Percentiles rank a stretch among this genome's conserved stretches.
Evolutionary conservation across 1,140 invertebrate genomes (phyloP).

Genomic region (Sarcophaga bullata): DNA sequence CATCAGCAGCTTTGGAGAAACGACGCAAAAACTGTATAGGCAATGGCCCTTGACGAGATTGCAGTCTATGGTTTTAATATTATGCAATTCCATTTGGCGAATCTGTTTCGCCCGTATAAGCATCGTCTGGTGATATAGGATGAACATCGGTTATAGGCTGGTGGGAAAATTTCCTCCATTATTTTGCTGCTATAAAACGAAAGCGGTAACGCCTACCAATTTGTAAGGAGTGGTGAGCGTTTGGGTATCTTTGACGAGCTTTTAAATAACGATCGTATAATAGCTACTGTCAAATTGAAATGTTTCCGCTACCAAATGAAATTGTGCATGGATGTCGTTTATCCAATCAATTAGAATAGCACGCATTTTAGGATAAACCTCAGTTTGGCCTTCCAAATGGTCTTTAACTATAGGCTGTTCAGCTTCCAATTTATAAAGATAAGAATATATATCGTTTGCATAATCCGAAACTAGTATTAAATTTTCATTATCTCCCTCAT

Average conservation of each 20-base stretch:
- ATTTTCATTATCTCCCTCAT: slow-evolving; percentile 77
- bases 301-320: slow-evolving; percentile 89
- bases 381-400: slow-evolving; percentile 72
- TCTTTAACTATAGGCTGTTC: slow-evolving; percentile 69
- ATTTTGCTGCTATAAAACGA: slow-evolving; percentile 95
- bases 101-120: slow-evolving; percentile 85
- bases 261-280: slow-evolving; percentile 93
- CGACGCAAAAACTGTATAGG: slow-evolving; percentile 88
- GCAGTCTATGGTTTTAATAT: slow-evolving; percentile 83
- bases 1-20: slow-evolving; percentile 73
- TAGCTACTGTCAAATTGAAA: slow-evolving; percentile 81
- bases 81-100: slow-evolving; percentile 82
- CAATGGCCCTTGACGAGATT: slow-evolving; percentile 83
- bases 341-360: slow-evolving; percentile 92
- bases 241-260: slow-evolving; percentile 70
- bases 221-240: slow-evolving; percentile 80
- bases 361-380: slow-evolving; percentile 83
- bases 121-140: slow-evolving; percentile 92
- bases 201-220: slow-evolving; percentile 88
- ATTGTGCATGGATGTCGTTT: slow-evolving; percentile 90
- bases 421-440: slow-evolving; percentile 76
- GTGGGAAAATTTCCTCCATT: slow-evolving; percentile 94
- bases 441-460: slow-evolving; percentile 83
- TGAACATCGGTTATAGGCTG: slow-evolving; percentile 90
- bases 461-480: slow-evolving; percentile 82